Base-by-base conservation (phyloP, 2,888 invertebrate species). In the Adelphocoris suturalis region DNA sequence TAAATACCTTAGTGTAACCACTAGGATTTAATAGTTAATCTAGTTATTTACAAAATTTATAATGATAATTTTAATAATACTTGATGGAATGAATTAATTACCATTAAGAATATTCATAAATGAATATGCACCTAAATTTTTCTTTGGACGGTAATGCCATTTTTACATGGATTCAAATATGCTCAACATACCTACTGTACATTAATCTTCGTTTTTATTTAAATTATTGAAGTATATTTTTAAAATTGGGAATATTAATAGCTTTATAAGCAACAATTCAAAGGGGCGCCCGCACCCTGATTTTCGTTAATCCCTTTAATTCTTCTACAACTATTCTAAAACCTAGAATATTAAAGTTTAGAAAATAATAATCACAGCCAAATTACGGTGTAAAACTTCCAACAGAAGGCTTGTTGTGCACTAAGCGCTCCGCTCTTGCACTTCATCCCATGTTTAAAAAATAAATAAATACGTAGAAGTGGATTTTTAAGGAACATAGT, bases 381-480 rank as follows among this genome's bases (percentile, higher is more conserved):
- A 14, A 75, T 86, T 86, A 75, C 75, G 86, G 82, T 82, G 82
- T 82, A 82, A 52, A 82, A 82, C 82, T 82, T 27, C 47, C 14
- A 14, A 16, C n/a, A 47, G 82, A 23, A 47, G 52, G 52, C 82
- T 23, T 52, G 52, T 82, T 52, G n/a, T 47, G 48, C 27, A 27
- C 52, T 52, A 47, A 52, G 47, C 48, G 52, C 48, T 47, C 82
- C 27, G 9, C 47, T 19, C 37, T 68, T 85, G 28, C 82, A 48
- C 48, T 81, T 52, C 81, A 48, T 82, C 82, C 52, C 23, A 37
- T 19, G 61, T 68, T 68, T 68, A 68, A 14, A 16, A 48, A 75
- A 52, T 57, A 57, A 86, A 86, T 86, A 86, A 86, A 86, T 86
- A 86, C 13, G 19, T 75, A 23, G 23, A 85, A 86, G 27, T 61